phyloP scores from a whole-genome alignment of 2,113 vertebrate genomes.

The Probosciger aterrimus region DNA sequence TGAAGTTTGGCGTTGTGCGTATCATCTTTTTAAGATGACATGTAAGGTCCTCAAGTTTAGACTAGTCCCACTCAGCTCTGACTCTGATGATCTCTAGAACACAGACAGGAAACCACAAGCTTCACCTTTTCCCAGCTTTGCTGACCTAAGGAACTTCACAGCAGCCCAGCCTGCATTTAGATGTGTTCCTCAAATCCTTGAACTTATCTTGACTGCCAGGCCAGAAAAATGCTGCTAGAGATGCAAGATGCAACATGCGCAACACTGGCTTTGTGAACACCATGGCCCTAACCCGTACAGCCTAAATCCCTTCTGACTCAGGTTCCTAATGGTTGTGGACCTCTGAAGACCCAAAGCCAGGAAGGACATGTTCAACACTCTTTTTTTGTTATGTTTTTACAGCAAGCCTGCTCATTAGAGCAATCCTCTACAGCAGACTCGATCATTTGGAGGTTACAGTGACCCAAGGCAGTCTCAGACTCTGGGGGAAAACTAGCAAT shows the following conservation, averaged over 20 bases:
- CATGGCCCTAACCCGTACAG: neutral
- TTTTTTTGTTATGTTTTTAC: neutral
- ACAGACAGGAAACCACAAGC: neutral
- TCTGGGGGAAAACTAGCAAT: neutral
- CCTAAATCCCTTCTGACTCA: neutral
- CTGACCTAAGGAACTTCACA: neutral
- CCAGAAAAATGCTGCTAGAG: neutral
- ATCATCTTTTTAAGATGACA: neutral
- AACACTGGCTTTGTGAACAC: neutral
- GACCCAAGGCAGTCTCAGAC: neutral
- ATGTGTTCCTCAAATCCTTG: neutral
- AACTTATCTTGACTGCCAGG: neutral
- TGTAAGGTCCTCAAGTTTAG: neutral
- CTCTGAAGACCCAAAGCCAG: neutral
- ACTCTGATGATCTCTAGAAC: neutral
- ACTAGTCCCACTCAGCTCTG: neutral
- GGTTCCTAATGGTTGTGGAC: neutral
- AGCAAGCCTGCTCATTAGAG: neutral
- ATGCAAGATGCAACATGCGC: neutral
- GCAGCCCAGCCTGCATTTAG: neutral
- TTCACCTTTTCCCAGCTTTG: neutral
- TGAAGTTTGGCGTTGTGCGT: rapidly evolving
- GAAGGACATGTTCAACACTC: neutral
- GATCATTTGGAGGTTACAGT: neutral
- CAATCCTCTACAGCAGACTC: neutral